phyloP scores from a whole-genome alignment of 1,140 invertebrate genomes.

The Aphis gossypii region DNA sequence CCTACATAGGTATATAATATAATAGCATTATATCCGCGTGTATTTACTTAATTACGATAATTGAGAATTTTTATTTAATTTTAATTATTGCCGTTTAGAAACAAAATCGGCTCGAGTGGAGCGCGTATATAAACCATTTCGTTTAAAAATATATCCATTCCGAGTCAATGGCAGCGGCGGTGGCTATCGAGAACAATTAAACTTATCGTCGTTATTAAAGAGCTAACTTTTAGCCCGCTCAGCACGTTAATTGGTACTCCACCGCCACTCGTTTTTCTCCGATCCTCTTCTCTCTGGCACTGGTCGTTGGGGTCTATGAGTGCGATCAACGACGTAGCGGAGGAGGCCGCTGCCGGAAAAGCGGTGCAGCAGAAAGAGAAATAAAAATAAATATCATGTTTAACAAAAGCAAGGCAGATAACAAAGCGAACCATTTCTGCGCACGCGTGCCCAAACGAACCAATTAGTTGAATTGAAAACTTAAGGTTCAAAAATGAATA shows the following conservation, averaged over 20 bases:
- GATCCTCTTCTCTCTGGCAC: too few species aligned
- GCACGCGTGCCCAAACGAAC: background rate
- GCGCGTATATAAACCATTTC: background rate
- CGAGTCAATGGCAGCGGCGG: background rate
- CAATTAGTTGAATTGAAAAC: conserved; percentile 50
- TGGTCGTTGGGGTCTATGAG: background rate
- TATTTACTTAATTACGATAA: conserved; percentile 4
- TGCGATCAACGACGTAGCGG: background rate
- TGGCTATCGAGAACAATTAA: conserved; percentile 41
- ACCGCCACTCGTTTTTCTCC: background rate
- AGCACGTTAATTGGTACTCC: conserved; percentile 34
- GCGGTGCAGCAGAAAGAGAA: background rate
- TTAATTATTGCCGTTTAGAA: conserved; percentile 13
- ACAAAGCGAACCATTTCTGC: background rate
- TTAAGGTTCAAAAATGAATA: conserved; percentile 37
- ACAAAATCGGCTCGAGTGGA: background rate
- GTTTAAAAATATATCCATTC: background rate
- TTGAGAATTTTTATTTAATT: conserved; percentile 4
- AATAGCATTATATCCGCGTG: background rate
- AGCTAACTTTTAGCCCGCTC: background rate
- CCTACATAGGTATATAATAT: background rate
- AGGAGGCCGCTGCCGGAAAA: background rate
- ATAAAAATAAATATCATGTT: conserved; percentile 31
- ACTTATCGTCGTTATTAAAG: conserved; percentile 39
- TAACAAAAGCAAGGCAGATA: conserved; percentile 13